Conservation (phyloP, 2,797 vertebrate species). For the Brachyrhaphis roseni region DNA sequence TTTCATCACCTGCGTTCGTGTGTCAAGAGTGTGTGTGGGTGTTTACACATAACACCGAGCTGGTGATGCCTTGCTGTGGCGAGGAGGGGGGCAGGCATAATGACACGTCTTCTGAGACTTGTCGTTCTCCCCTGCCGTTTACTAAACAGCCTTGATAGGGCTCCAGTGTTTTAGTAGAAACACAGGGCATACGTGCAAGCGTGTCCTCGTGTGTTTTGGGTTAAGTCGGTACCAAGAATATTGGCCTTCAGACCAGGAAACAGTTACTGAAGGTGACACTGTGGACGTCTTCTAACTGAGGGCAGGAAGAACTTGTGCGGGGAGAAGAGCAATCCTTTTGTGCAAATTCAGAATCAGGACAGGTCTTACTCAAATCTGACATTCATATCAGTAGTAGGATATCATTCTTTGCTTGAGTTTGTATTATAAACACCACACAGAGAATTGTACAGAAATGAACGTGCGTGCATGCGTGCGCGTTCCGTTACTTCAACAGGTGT, state of each 20-base stretch:
- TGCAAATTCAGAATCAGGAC: conserved; percentile 41
- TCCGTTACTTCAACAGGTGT: conserved; percentile 80
- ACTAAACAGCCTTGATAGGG: conserved; percentile 82
- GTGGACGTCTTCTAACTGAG: conserved; percentile 10
- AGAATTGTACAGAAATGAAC: neutral
- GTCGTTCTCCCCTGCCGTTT: conserved; percentile 76
- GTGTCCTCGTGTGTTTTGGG: conserved; percentile 69
- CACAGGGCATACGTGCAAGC: conserved; percentile 66
- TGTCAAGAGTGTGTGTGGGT: conserved; percentile 78
- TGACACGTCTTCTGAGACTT: conserved; percentile 73
- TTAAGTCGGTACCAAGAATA: conserved; percentile 66
- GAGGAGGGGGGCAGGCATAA: conserved; percentile 63
- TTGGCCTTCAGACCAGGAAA: conserved; percentile 51
- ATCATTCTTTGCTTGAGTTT: conserved; percentile 64
- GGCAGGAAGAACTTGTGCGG: conserved; percentile 6
- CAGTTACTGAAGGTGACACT: conserved; percentile 31
- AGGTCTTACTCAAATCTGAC: conserved; percentile 47
- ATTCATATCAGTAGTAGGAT: conserved; percentile 32
- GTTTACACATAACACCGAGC: conserved; percentile 83
- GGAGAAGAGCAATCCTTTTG: neutral
- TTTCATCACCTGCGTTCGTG: conserved; percentile 69
- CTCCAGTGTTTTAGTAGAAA: conserved; percentile 84
- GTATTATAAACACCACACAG: conserved; percentile 68
- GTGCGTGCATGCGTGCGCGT: conserved; percentile 15
- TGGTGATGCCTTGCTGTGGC: conserved; percentile 58